phyloP scores from a whole-genome alignment of 2,888 invertebrate genomes.

The Thysanoteuthis rhombus region DNA sequence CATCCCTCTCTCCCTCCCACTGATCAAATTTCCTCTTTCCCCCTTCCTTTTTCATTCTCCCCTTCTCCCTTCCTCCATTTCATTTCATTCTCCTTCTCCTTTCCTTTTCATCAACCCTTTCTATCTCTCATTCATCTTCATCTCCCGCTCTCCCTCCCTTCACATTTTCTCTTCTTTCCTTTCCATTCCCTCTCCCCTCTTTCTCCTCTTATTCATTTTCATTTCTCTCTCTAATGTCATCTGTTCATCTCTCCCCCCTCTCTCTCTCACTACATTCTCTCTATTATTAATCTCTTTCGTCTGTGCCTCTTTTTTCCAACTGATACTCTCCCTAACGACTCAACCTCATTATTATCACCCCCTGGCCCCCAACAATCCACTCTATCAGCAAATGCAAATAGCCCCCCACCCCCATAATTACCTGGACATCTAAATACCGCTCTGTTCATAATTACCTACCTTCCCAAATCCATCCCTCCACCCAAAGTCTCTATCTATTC shows the following conservation, averaged over 20 bases:
- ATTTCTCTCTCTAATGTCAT: neutral
- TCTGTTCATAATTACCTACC: too few relatives aligned
- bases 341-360: too few relatives aligned
- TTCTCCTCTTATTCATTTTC: neutral
- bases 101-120: too few relatives aligned
- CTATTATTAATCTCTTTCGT: too few relatives aligned
- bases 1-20: neutral
- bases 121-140: neutral
- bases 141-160: neutral
- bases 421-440: too few relatives aligned
- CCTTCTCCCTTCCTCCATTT: neutral
- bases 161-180: neutral
- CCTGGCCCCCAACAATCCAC: too few relatives aligned
- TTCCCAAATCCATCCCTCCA: too few relatives aligned
- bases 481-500: too few relatives aligned
- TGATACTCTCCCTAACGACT: too few relatives aligned
- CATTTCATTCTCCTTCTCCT: neutral
- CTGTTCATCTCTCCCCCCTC: neutral
- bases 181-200: neutral
- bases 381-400: too few relatives aligned
- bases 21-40: neutral
- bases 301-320: too few relatives aligned
- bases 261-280: neutral
- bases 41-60: neutral
- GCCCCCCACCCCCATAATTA: too few relatives aligned